phyloP scores from a whole-genome alignment of 2,888 invertebrate species.

The Chrysotoxum bicinctum region DNA sequence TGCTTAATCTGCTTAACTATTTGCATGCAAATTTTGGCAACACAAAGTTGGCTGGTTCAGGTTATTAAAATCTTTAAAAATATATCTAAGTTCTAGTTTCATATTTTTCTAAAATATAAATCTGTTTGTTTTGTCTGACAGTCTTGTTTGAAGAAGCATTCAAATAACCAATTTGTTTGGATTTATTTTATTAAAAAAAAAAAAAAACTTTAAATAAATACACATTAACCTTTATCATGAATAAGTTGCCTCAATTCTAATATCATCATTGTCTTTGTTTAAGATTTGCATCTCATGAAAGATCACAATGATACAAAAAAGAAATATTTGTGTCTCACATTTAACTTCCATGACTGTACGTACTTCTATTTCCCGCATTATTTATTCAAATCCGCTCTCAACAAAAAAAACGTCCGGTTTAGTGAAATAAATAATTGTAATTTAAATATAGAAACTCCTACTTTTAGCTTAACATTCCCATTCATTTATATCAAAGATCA shows the following conservation, averaged over 20 bases:
- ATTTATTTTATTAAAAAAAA: not conserved
- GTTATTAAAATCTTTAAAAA: not conserved
- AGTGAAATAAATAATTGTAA: slow-evolving; percentile 12
- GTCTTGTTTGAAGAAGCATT: not conserved
- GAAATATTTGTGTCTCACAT: not conserved
- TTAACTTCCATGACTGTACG: not conserved
- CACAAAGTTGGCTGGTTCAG: not conserved
- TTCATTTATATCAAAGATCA: not conserved
- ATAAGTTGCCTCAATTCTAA: not conserved
- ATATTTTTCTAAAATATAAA: not conserved
- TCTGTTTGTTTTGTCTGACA: not conserved
- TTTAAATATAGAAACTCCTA: slow-evolving; percentile 4
- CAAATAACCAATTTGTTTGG: not conserved
- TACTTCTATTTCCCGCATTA: not conserved
- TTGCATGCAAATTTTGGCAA: not conserved
- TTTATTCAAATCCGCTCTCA: not conserved
- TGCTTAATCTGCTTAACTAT: not conserved
- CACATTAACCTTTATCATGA: not conserved
- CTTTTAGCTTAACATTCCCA: not conserved
- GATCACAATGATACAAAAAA: not conserved
- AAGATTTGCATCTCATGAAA: not conserved
- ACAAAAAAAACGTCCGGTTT: slow-evolving; percentile 9
- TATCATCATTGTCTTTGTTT: slow-evolving; percentile 1
- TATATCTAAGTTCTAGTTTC: not conserved
- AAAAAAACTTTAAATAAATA: not conserved